Base-by-base conservation (phyloP, 2,888 invertebrate genomes). In the Drosophila limbata region DNA sequence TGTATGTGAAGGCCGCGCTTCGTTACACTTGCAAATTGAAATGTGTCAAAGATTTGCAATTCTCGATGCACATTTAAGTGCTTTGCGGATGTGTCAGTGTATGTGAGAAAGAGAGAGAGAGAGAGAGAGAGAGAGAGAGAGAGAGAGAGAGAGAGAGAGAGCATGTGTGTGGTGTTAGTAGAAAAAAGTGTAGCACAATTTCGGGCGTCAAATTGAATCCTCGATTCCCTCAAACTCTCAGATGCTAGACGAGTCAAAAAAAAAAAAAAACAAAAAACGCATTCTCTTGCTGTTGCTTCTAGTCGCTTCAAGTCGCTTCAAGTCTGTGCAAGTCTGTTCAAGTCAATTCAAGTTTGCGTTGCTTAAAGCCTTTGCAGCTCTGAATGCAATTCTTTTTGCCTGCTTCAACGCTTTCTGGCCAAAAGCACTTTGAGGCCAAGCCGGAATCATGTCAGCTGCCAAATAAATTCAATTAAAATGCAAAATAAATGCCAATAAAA, bases 391-490 rank as follows among this genome's bases (percentile, higher is more conserved):
- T 61, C 68, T 61, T 65, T 65, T 65, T 69, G 19, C 40, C 28
- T 8, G 15, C 11, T 15, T 56, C n/a, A 33, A 13, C 19, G 0
- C 19, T 44, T 10, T 56, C 33, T 37, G 55, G 15, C 11, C 15
- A 33, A 17, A 42, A 21, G 53, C 5, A 60, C 25, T 72, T 67
- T 56, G 10, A 44, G 68, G 44, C 31, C 63, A 57, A 59, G 68
- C 37, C 33, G 60, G 35, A 65, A 60, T 75, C 65, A 72, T 78
- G 77, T 79, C 79, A 78, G 77, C 76, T 78, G 78, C 63, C 79
- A 78, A 78, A 69, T 65, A 71, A 86, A 83, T 82, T 86, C 84
- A 82, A 86, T 82, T 86, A 82, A 82, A 82, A 81, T 82, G 78
- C 86, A 83, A 86, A 86, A 81, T 73, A 77, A 80, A 82, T 69